Evolutionary conservation across 2,113 vertebrate genomes (phyloP), one percentile per base, ranked within the genome.

Genomic region (Atractosteus spatula): DNA sequence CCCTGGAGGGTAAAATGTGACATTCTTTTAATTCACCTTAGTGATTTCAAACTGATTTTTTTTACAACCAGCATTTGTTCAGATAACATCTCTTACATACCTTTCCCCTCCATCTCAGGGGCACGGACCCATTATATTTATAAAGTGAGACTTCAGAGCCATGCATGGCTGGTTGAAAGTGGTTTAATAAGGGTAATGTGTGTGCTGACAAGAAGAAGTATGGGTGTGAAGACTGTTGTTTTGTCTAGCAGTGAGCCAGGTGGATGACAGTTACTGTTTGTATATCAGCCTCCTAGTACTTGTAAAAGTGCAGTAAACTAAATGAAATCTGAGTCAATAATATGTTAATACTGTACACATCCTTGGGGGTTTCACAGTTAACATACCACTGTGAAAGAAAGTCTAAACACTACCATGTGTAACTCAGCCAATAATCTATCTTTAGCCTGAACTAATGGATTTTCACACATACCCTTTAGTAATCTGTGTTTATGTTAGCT

Each of bases 21-120:
- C 29, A 29, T 5, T 10, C 47, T 51, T 10, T 51, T 51, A 1
- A 5, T 51, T 5, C 2, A 51, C 47, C 43, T 81, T 83, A 86
- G 77, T 79, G 81, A 88, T 89, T 87, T 81, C 74, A 72, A 81
- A 74, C 75, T 62, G 75, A 81, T 87, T 89, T 87, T 87, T 77
- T 78, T 87, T 76, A 70, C 79, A 41, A 78, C 79, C 0, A 73
- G 79, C 81, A 81, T 89, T 89, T 88, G 86, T 89, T 83, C 76
- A 75, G 79, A 84, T 83, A 76, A 74, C 84, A 87, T 88, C 74
- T 78, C 79, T 81, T 62, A 59, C 80, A 90, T 86, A 87, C 73
- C 89, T 89, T 89, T 84, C 77, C 80, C 71, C 66, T 13, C 59
- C 6, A 65, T 68, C 66, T 59, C 45, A 55, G 54, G 67, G 71